Evolutionary conservation across 53 echinoderm and acorn worm species (phyloP).

Genomic region (Pentamera pediparva): DNA sequence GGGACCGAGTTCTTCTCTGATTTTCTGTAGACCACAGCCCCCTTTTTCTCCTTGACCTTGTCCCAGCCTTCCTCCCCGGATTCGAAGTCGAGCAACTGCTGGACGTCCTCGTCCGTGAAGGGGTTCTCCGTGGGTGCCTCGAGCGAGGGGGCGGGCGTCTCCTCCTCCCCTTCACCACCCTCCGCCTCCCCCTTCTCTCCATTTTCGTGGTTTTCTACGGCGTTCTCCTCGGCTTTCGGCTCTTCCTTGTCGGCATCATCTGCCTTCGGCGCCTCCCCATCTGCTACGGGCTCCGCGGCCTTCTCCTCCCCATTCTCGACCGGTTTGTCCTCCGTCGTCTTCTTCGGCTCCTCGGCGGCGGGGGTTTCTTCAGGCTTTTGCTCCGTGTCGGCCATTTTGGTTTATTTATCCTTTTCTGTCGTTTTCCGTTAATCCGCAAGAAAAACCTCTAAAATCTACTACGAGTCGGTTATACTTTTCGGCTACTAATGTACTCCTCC

Average conservation of each 20-base stretch:
- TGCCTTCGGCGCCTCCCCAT: conserved; percentile 37
- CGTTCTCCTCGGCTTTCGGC: conserved; percentile 53
- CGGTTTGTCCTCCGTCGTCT: conserved; percentile 40
- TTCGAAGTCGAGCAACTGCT: conserved; percentile 71
- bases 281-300: conserved; percentile 22
- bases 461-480: too few species aligned
- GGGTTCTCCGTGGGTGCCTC: conserved; percentile 89
- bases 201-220: conserved; percentile 37
- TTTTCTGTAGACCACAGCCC: conserved; percentile 70
- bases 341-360: conserved; percentile 48
- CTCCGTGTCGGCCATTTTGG: conserved; percentile 84
- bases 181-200: conserved; percentile 43
- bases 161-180: conserved; percentile 46
- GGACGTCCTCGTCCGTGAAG: conserved; percentile 80
- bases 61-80: conserved; percentile 94
- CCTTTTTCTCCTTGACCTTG: conserved; percentile 87
- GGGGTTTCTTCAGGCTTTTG: conserved; percentile 53
- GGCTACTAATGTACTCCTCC: too few species aligned
- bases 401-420: too few species aligned
- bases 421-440: too few species aligned
- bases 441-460: too few species aligned
- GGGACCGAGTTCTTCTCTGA: conserved; percentile 84
- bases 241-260: conserved; percentile 21
- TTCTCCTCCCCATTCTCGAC: conserved; percentile 45
- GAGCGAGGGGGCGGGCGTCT: conserved; percentile 43